Conservation (phyloP, 2,888 invertebrate species). For the Tiliacea aurago region DNA sequence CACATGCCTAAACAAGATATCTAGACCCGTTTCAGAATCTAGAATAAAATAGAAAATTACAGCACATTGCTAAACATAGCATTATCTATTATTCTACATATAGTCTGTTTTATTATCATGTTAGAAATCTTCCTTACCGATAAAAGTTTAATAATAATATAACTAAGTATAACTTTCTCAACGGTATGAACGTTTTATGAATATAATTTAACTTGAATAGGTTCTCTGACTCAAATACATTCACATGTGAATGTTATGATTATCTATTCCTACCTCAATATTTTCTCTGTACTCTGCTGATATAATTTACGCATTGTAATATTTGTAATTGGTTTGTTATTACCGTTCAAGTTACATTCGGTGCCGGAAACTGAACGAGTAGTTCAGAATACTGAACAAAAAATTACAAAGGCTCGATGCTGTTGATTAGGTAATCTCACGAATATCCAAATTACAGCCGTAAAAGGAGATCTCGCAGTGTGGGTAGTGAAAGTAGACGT, state of each 20-base stretch:
- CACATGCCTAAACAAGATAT: constrained; percentile 69
- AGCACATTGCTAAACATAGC: constrained; percentile 9
- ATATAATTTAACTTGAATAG: constrained; percentile 7
- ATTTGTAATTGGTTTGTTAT: constrained; percentile 2
- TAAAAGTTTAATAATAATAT: neutral
- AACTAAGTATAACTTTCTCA: constrained; percentile 26
- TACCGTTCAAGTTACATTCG: constrained; percentile 10
- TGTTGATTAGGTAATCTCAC: constrained; percentile 51
- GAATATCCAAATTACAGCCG: constrained; percentile 45
- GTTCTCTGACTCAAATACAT: constrained; percentile 4
- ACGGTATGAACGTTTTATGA: neutral
- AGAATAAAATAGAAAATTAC: constrained; percentile 66
- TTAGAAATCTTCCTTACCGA: neutral
- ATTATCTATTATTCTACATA: neutral
- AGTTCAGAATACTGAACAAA: constrained; percentile 3
- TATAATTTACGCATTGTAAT: neutral
- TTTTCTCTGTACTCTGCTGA: neutral
- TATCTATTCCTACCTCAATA: constrained; percentile 1
- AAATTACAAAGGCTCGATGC: constrained; percentile 13
- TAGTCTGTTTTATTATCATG: neutral
- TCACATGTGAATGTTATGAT: constrained; percentile 10
- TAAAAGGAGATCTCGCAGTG: constrained; percentile 49
- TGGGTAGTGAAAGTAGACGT: constrained; percentile 71
- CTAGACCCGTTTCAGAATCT: constrained; percentile 70
- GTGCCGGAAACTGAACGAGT: constrained; percentile 12